phyloP scores from a whole-genome alignment of 2,888 invertebrate species.

The Erynnis tages region DNA sequence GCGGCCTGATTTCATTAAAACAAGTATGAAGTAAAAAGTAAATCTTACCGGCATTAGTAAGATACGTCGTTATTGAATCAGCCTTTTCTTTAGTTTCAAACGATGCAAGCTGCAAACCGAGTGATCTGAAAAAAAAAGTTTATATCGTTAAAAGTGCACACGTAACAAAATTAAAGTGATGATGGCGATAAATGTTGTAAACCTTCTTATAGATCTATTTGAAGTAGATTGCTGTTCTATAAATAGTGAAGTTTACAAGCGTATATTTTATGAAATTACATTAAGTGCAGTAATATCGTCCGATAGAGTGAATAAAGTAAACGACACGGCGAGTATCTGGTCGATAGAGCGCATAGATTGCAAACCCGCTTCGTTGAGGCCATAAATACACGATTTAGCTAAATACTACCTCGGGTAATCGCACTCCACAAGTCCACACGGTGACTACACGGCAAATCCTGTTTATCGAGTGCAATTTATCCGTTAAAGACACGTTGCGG shows the following conservation, averaged over 20 bases:
- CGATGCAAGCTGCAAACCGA: slow-evolving; percentile 91
- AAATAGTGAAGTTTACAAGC: slow-evolving; percentile 21
- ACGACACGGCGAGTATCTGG: slow-evolving; percentile 18
- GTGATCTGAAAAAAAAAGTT: slow-evolving; percentile 78
- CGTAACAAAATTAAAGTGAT: background rate
- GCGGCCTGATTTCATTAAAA: too few relatives aligned
- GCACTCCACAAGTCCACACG: slow-evolving; percentile 58
- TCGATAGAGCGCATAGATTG: slow-evolving; percentile 33
- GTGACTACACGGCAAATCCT: slow-evolving; percentile 54
- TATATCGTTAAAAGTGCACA: background rate
- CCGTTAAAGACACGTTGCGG: slow-evolving; percentile 66
- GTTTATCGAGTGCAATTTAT: slow-evolving; percentile 72
- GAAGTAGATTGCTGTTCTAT: slow-evolving; percentile 13
- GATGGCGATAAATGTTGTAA: background rate
- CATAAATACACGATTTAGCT: slow-evolving; percentile 56
- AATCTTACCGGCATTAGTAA: slow-evolving; percentile 87
- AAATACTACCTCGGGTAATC: slow-evolving; percentile 60
- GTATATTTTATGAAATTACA: slow-evolving; percentile 26
- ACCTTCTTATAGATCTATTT: slow-evolving; percentile 10
- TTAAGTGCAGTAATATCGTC: slow-evolving; percentile 27
- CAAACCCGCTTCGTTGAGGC: slow-evolving; percentile 45
- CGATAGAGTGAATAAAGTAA: slow-evolving; percentile 22
- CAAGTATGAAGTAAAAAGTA: too few relatives aligned
- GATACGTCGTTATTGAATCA: slow-evolving; percentile 90
- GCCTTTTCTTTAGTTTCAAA: slow-evolving; percentile 94